Percentiles rank a stretch among this genome's conserved stretches.
Conservation (phyloP, 2,113 vertebrate genomes). For the Chloroceryle aenea region DNA sequence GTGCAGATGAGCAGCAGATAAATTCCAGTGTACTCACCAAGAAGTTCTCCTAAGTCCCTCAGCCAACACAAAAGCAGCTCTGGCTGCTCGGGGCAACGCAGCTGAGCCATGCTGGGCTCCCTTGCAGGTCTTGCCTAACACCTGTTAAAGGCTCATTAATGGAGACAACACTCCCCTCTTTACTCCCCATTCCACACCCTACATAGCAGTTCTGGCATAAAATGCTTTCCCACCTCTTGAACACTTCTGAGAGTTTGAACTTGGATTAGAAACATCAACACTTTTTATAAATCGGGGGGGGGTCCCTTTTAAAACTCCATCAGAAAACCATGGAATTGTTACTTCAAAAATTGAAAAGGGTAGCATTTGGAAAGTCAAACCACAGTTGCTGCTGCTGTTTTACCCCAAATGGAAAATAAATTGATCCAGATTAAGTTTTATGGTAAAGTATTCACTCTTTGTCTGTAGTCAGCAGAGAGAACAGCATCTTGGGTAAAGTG, state of each 20-base stretch:
- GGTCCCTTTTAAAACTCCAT: fast-evolving
- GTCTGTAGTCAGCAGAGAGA: background rate
- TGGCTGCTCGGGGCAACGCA: background rate
- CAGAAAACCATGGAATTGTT: background rate
- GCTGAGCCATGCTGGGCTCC: background rate
- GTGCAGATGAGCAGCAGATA: background rate
- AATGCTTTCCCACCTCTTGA: background rate
- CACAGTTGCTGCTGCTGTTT: background rate
- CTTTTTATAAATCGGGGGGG: fast-evolving
- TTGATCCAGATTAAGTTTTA: background rate
- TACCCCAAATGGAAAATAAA: background rate
- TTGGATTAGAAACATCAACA: background rate
- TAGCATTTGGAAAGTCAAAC: background rate
- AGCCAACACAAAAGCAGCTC: background rate
- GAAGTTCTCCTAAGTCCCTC: background rate
- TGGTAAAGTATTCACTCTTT: background rate
- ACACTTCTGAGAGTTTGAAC: background rate
- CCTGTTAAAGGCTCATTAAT: background rate
- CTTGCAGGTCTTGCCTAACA: background rate
- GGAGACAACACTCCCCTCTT: fast-evolving
- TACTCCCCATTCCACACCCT: fast-evolving
- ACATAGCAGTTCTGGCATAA: background rate
- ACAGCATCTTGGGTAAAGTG: background rate
- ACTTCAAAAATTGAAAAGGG: background rate
- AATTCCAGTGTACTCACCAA: background rate